phyloP scores from a whole-genome alignment of 2,797 vertebrate species.

The Pangasius mekongensis region DNA sequence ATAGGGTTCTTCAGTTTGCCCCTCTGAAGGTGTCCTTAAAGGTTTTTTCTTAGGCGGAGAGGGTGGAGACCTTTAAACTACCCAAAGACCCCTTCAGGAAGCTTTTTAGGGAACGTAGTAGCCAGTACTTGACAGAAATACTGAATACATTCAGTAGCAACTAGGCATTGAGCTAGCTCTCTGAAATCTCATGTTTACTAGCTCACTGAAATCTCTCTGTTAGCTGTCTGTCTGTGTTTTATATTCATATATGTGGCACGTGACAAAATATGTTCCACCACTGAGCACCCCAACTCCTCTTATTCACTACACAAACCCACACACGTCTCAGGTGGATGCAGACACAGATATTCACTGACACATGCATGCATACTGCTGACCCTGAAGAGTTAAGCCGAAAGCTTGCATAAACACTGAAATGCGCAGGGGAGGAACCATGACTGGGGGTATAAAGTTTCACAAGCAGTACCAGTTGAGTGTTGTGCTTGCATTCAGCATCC shows the following conservation, averaged over 20 bases:
- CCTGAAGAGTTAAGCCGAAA: constrained; percentile 35
- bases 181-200: background rate
- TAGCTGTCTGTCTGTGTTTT: background rate
- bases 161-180: background rate
- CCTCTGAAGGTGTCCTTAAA: background rate
- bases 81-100: background rate
- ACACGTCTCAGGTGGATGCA: constrained; percentile 28
- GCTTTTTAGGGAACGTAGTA: background rate
- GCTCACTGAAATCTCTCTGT: too few species aligned
- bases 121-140: background rate
- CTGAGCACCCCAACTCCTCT: background rate
- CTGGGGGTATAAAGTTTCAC: background rate
- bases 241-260: background rate
- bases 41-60: background rate
- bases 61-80: background rate
- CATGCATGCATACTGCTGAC: constrained; percentile 34
- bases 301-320: constrained; percentile 3
- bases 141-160: background rate
- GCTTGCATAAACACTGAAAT: constrained; percentile 39
- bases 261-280: background rate
- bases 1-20: background rate
- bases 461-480: constrained; percentile 11
- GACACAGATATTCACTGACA: constrained; percentile 49
- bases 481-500: constrained; percentile 21
- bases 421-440: background rate